Conservation (phyloP, 2,113 vertebrate species). For the Psilopsiagon aurifrons region DNA sequence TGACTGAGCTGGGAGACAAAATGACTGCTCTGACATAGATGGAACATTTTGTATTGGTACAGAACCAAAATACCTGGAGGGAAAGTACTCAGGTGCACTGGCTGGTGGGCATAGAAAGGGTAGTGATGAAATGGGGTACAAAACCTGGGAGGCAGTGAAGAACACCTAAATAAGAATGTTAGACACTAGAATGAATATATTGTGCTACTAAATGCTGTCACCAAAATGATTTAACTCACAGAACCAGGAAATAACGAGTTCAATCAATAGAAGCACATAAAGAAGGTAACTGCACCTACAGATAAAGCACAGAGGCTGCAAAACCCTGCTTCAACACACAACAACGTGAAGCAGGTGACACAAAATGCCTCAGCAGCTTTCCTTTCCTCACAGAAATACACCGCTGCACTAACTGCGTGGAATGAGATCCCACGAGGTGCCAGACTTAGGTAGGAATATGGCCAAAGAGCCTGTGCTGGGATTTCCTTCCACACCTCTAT, state of each 20-base stretch:
- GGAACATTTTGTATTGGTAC: not conserved
- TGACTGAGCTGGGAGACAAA: not conserved
- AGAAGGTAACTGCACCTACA: rapidly evolving
- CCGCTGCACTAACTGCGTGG: not conserved
- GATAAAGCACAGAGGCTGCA: not conserved
- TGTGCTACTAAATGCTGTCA: not conserved
- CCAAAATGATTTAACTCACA: not conserved
- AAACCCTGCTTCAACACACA: not conserved
- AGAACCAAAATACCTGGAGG: not conserved
- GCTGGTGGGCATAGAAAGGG: not conserved
- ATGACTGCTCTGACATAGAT: not conserved
- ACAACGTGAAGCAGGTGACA: rapidly evolving
- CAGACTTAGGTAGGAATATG: not conserved
- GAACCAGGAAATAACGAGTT: not conserved
- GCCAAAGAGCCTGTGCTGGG: not conserved
- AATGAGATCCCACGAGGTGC: not conserved
- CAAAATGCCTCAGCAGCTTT: not conserved
- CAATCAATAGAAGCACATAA: not conserved
- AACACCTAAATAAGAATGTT: not conserved
- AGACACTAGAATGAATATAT: not conserved
- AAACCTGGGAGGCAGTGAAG: not conserved
- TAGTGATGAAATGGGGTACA: not conserved
- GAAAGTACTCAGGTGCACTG: not conserved
- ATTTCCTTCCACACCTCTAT: not conserved
- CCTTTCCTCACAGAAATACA: not conserved